phyloP scores from a whole-genome alignment of 1,140 invertebrate genomes.

The Drosophila gunungcola region DNA sequence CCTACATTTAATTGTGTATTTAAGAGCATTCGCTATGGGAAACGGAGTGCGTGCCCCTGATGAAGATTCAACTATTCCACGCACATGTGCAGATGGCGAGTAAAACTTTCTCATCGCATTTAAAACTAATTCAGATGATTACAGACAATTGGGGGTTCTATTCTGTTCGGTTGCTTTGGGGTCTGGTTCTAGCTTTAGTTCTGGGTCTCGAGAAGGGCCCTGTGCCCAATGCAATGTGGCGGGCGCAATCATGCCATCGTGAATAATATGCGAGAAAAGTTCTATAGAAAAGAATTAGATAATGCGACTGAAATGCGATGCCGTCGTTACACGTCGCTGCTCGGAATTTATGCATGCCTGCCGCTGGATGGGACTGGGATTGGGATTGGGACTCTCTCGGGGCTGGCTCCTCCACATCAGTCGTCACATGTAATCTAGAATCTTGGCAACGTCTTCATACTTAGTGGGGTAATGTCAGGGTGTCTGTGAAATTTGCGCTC shows the following conservation, averaged over 20 bases:
- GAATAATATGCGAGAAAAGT: conserved; percentile 46
- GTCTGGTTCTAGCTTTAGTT: not conserved
- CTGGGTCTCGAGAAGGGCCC: conserved; percentile 24
- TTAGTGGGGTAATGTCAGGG: conserved; percentile 69
- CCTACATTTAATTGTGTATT: conserved; percentile 58
- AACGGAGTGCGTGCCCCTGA: conserved; percentile 41
- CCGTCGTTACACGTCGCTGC: conserved; percentile 75
- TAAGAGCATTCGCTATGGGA: conserved; percentile 46
- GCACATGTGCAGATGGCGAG: conserved; percentile 28
- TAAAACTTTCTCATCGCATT: conserved; percentile 65
- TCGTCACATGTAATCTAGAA: conserved; percentile 81
- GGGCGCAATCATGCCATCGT: conserved; percentile 57
- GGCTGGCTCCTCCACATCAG: conserved; percentile 6
- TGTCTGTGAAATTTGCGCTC: conserved; percentile 78
- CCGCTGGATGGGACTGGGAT: conserved; percentile 28
- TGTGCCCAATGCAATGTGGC: conserved; percentile 34
- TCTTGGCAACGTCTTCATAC: conserved; percentile 79
- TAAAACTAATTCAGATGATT: conserved; percentile 74
- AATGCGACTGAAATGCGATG: conserved; percentile 79
- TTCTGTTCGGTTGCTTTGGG: conserved; percentile 13
- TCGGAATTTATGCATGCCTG: conserved; percentile 75
- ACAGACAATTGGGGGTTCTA: conserved; percentile 46
- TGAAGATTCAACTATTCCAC: conserved; percentile 42
- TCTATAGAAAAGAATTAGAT: conserved; percentile 70
- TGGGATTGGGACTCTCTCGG: not conserved